Percentiles rank a stretch among this genome's conserved stretches.
Conservation (phyloP, 2,797 vertebrate genomes). For the Chaetophractus vellerosus region DNA sequence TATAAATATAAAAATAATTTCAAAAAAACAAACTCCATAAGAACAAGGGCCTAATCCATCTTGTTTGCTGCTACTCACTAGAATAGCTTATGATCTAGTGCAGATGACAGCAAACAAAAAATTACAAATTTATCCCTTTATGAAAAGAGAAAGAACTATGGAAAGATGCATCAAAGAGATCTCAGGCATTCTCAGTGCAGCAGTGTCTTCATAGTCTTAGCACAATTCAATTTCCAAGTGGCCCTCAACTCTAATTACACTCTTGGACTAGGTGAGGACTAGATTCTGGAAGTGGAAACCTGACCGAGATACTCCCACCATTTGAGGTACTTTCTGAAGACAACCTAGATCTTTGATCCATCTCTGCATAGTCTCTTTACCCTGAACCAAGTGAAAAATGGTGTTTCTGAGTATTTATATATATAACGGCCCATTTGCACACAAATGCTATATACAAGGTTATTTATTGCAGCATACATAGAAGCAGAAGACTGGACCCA, state of each 20-base stretch:
- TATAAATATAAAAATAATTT: slow-evolving; percentile 14
- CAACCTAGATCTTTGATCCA: not conserved
- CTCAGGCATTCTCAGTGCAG: not conserved
- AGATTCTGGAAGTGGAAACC: not conserved
- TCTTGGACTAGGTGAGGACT: not conserved
- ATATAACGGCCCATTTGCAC: not conserved
- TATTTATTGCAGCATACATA: not conserved
- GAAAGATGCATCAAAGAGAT: not conserved
- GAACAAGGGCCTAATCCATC: not conserved
- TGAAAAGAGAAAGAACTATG: not conserved
- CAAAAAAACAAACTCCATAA: not conserved
- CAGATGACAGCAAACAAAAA: not conserved
- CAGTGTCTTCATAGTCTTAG: not conserved
- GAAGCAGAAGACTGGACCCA: slow-evolving; percentile 18
- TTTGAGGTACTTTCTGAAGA: not conserved
- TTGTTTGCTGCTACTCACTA: not conserved
- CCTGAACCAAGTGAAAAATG: not conserved
- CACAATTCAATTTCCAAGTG: not conserved
- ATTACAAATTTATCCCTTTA: not conserved
- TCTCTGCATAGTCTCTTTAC: slow-evolving; percentile 10
- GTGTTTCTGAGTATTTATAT: not conserved
- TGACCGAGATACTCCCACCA: not conserved
- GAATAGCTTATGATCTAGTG: not conserved
- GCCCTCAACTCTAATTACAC: not conserved
- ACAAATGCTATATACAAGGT: not conserved